Evolutionary conservation across 2,888 invertebrate genomes (phyloP).

Genomic region (Ceriagrion tenellum): DNA sequence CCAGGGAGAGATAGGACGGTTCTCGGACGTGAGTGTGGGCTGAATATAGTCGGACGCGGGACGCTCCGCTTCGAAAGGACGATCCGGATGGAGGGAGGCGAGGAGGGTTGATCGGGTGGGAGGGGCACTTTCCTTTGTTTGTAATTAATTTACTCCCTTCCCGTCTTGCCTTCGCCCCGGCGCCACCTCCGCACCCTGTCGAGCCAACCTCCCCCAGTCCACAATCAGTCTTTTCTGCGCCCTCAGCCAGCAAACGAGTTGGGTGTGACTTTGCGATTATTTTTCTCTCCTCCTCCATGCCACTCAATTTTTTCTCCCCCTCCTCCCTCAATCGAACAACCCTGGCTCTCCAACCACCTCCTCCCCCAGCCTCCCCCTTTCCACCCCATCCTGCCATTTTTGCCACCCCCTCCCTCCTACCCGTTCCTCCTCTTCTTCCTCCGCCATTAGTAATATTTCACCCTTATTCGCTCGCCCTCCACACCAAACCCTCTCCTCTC

Average conservation of each 20-base stretch:
- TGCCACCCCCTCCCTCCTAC: too few relatives aligned
- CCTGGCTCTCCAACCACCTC: neutral
- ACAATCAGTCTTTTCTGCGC: conserved; percentile 36
- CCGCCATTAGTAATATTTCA: neutral
- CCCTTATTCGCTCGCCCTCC: too few relatives aligned
- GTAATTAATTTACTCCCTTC: conserved; percentile 60
- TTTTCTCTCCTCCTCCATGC: neutral
- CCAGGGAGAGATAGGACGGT: neutral
- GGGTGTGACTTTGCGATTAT: conserved; percentile 62
- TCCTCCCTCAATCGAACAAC: neutral
- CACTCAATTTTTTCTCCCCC: neutral
- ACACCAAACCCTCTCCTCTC: too few relatives aligned
- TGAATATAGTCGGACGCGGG: neutral
- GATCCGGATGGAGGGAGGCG: neutral
- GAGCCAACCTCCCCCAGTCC: neutral
- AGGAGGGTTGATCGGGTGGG: neutral
- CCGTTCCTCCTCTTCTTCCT: neutral
- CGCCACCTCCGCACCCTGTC: neutral
- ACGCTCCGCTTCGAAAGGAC: neutral
- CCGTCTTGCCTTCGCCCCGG: conserved; percentile 10
- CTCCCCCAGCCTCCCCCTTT: neutral
- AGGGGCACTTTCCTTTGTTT: conserved; percentile 49
- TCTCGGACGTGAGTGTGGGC: neutral
- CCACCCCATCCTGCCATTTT: neutral
- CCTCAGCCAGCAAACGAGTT: conserved; percentile 40